Percentiles rank a stretch among this genome's conserved stretches.
Conservation (phyloP, 2,888 invertebrate genomes). For the Phengaris alcon region DNA sequence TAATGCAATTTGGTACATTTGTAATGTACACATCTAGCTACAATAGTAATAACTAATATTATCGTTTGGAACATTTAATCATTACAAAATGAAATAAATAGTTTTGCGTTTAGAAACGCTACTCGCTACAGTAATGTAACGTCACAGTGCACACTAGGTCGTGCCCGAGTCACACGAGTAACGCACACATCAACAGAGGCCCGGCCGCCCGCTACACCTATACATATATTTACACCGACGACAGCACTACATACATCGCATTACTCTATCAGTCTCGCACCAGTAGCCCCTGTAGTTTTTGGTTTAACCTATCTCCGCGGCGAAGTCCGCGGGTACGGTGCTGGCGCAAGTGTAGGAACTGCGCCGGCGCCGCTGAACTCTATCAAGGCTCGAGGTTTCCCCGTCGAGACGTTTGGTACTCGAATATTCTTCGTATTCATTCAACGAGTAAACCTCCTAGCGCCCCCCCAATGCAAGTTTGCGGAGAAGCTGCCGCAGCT, state of each 20-base stretch:
- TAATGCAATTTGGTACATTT: background rate
- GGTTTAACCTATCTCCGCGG: background rate
- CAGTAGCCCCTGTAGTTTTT: background rate
- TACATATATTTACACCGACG: background rate
- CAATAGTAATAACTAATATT: background rate
- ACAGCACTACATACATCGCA: background rate
- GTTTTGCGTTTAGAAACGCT: background rate
- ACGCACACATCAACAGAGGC: background rate
- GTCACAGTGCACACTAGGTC: background rate
- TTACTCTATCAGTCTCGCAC: constrained; percentile 3
- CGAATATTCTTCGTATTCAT: no score
- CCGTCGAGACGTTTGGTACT: no score
- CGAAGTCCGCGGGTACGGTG: background rate
- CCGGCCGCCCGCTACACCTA: background rate
- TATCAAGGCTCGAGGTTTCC: no score
- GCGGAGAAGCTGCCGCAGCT: no score
- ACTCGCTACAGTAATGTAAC: background rate
- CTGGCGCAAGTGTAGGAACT: no score
- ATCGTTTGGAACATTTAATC: background rate
- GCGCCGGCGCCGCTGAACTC: no score
- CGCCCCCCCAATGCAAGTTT: no score
- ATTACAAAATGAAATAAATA: background rate
- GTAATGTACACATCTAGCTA: constrained; percentile 7
- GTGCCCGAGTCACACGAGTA: background rate
- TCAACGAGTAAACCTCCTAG: no score